Evolutionary conservation across 2,113 vertebrate species (phyloP).

Genomic region (Poeciliopsis turrubarensis): DNA sequence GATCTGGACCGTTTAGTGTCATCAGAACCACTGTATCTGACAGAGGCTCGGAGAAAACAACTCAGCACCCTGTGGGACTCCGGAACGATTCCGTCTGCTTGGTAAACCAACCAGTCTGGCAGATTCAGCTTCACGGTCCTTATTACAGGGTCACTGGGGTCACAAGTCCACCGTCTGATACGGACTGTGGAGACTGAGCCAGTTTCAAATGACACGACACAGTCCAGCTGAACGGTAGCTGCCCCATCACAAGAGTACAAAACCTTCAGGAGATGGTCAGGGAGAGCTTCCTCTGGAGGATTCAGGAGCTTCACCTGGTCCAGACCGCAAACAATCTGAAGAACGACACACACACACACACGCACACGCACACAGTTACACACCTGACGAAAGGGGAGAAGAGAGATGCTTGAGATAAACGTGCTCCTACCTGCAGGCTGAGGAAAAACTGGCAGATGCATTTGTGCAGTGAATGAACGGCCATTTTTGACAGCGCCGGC

Average conservation of each 20-base stretch:
- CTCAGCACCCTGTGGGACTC: constrained; percentile 65
- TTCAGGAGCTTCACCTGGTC: constrained; percentile 73
- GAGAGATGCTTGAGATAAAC: not conserved
- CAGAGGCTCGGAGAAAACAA: constrained; percentile 59
- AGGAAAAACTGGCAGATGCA: constrained; percentile 51
- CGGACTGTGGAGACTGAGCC: constrained; percentile 46
- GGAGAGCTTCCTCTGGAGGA: constrained; percentile 67
- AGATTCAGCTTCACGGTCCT: constrained; percentile 63
- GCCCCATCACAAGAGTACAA: constrained; percentile 72
- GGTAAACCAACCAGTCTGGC: constrained; percentile 83
- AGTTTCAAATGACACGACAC: constrained; percentile 68
- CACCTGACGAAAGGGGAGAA: not conserved
- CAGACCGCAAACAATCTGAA: constrained; percentile 48
- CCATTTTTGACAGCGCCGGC: constrained; percentile 39
- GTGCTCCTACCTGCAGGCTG: constrained; percentile 63
- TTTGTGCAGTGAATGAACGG: constrained; percentile 12
- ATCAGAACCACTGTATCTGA: constrained; percentile 35
- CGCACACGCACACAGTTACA: not conserved
- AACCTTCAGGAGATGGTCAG: constrained; percentile 57
- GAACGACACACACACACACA: constrained; percentile 10
- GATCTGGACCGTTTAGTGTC: constrained; percentile 26
- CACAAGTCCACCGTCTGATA: constrained; percentile 75
- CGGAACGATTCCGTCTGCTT: constrained; percentile 72
- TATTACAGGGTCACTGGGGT: constrained; percentile 47
- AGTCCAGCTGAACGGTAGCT: constrained; percentile 71